phyloP scores from a whole-genome alignment of 1,140 invertebrate species.

The Aethina tumida region DNA sequence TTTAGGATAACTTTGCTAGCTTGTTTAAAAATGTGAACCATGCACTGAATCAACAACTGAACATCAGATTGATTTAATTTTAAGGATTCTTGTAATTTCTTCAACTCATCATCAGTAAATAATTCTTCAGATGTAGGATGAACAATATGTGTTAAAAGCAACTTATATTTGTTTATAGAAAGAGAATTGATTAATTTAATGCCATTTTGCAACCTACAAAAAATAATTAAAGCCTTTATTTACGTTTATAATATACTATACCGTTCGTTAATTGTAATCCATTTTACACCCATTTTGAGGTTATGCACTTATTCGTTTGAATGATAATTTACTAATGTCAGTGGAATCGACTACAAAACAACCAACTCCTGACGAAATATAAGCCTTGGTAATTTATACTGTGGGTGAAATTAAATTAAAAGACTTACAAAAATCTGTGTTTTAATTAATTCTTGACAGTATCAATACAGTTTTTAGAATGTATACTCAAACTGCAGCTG shows the following conservation, averaged over 20 bases:
- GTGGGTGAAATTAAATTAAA: too few species aligned
- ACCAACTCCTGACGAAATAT: too few species aligned
- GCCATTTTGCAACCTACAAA: conserved; percentile 23
- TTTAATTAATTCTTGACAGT: background rate
- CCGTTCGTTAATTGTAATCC: conserved; percentile 21
- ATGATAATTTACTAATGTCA: too few species aligned
- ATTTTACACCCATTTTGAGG: conserved; percentile 11
- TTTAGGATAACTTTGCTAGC: conserved; percentile 28
- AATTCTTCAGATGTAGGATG: conserved; percentile 15
- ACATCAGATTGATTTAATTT: conserved; percentile 19
- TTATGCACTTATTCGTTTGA: too few species aligned
- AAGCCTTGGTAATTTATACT: too few species aligned
- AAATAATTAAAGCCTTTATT: conserved; percentile 2
- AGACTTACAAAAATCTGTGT: background rate
- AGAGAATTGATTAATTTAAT: conserved; percentile 26
- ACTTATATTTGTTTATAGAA: conserved; percentile 16
- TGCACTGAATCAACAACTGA: conserved; percentile 26
- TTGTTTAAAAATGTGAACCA: conserved; percentile 27
- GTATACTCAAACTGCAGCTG: background rate
- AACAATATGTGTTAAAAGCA: conserved; percentile 20
- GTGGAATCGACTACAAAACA: too few species aligned
- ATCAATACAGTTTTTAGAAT: background rate
- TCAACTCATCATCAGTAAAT: conserved; percentile 23
- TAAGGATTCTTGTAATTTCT: conserved; percentile 22
- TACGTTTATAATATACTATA: conserved; percentile 9